Evolutionary conservation across 2,797 vertebrate genomes (phyloP).

Genomic region (Valencia hispanica): DNA sequence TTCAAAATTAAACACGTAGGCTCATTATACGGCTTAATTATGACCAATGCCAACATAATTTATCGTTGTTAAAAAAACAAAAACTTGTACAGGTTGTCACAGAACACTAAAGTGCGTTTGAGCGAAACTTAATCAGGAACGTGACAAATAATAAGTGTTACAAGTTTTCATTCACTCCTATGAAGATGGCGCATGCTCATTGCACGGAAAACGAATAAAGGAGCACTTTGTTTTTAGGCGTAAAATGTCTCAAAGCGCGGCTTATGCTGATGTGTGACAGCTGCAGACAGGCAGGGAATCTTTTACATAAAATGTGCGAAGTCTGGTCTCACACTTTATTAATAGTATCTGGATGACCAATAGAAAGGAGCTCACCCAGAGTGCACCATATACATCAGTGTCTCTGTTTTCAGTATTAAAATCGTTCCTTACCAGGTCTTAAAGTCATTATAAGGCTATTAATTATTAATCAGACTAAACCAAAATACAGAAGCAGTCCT

Average conservation of each 20-base stretch:
- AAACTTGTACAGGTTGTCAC: constrained; percentile 22
- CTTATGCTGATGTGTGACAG: accelerated
- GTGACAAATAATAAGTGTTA: neutral
- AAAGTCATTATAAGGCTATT: neutral
- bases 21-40: accelerated
- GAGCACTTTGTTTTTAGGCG: neutral
- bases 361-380: neutral
- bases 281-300: too few relatives aligned
- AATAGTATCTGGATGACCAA: neutral
- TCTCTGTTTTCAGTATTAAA: neutral
- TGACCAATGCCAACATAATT: neutral
- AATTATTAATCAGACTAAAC: neutral
- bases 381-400: neutral
- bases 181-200: too few relatives aligned
- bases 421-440: neutral
- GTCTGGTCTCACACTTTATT: neutral
- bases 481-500: neutral
- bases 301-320: neutral
- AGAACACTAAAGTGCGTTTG: neutral
- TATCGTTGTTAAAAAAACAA: neutral
- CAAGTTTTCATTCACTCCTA: constrained; percentile 1
- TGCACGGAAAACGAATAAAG: neutral
- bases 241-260: neutral
- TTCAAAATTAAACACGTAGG: accelerated
- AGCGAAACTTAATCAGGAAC: neutral